These are phyloP conservation scores for Pangasius djambal DNA, from an alignment of 2,797 vertebrate species.

Conservation along the genomic window DNA sequence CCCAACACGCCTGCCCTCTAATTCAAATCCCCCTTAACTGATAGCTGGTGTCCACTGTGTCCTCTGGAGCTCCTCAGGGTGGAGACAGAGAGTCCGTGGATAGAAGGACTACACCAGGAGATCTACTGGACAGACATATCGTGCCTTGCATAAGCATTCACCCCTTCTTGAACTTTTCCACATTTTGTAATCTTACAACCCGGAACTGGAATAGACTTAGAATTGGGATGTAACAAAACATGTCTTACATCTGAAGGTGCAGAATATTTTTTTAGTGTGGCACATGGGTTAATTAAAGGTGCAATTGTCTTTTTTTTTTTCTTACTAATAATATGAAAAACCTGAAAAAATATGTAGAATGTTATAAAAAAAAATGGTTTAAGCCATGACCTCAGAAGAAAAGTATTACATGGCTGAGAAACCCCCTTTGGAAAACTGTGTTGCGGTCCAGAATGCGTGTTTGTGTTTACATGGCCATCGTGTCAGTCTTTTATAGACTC, in stretches of 20 bases:
- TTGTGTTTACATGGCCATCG: not conserved
- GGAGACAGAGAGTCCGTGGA: conserved; percentile 36
- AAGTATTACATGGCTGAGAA: not conserved
- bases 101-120: not conserved
- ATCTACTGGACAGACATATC: not conserved
- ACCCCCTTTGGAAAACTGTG: not conserved
- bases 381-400: not conserved
- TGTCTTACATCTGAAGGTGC: not conserved
- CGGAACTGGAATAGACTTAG: not conserved
- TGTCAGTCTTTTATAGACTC: not conserved
- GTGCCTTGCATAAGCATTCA: not conserved
- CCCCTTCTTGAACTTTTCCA: not conserved
- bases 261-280: not conserved
- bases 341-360: too few species aligned
- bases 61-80: conserved; percentile 35
- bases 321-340: too few species aligned
- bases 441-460: not conserved
- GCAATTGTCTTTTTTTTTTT: not conserved
- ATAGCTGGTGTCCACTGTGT: conserved; percentile 45
- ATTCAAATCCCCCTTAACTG: conserved; percentile 39
- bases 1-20: conserved; percentile 25
- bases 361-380: not conserved
- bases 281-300: not conserved
- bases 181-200: not conserved
- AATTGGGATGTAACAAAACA: not conserved